Evolutionary conservation across 2,888 invertebrate genomes (phyloP).

Genomic region (Muschampia plurimacula): DNA sequence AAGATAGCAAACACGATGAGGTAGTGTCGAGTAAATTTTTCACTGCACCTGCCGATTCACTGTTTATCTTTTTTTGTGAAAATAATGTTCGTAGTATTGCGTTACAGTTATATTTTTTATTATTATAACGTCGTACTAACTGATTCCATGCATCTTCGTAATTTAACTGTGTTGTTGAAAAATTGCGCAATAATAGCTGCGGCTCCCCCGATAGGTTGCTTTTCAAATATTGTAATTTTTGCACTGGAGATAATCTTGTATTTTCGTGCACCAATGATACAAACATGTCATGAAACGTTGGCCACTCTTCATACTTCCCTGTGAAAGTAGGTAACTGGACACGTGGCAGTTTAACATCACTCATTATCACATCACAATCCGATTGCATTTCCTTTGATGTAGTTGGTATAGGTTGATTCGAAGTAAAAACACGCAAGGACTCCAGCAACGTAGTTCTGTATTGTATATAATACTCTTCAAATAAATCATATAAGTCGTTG

Average conservation of each 20-base stretch:
- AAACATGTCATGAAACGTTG: constrained; percentile 5
- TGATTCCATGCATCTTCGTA: constrained; percentile 45
- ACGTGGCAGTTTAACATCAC: neutral
- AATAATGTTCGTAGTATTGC: constrained; percentile 16
- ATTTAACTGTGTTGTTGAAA: constrained; percentile 42
- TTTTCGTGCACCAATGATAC: constrained; percentile 5
- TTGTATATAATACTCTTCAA: constrained; percentile 6
- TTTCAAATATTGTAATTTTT: constrained; percentile 28
- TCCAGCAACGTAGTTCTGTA: neutral
- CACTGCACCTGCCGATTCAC: constrained; percentile 7
- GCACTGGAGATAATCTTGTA: constrained; percentile 8
- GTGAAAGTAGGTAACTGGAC: constrained; percentile 1
- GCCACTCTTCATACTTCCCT: constrained; percentile 4
- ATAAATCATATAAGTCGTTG: neutral
- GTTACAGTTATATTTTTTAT: constrained; percentile 43
- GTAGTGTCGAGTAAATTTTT: constrained; percentile 5
- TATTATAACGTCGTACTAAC: constrained; percentile 41
- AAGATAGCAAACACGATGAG: constrained; percentile 39
- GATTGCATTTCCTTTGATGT: neutral
- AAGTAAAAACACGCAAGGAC: neutral
- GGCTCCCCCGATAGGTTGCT: constrained; percentile 11
- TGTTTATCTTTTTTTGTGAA: constrained; percentile 9
- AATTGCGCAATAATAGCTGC: constrained; percentile 25
- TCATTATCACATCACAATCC: neutral
- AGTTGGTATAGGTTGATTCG: neutral